These are phyloP conservation scores for Eristalis intricaria DNA, from an alignment of 2,888 invertebrate species.

Conservation along the genomic window DNA sequence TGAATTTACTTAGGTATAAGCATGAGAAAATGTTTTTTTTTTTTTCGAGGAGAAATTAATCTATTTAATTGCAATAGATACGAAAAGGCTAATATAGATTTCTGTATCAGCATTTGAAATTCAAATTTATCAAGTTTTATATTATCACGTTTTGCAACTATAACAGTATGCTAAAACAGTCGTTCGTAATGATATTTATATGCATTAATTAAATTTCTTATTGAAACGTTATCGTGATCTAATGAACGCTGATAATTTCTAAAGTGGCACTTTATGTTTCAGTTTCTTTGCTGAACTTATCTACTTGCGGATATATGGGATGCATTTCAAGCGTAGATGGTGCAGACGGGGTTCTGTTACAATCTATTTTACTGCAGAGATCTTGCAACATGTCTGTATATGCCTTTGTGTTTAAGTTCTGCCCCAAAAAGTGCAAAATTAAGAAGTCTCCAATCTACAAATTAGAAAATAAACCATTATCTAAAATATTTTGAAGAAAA, in stretches of 20 bases:
- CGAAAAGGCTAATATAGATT: neutral
- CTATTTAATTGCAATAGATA: neutral
- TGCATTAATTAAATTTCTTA: neutral
- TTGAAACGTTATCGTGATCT: neutral
- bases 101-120: neutral
- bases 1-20: neutral
- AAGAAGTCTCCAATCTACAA: constrained; percentile 93
- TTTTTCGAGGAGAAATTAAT: neutral
- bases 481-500: neutral
- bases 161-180: constrained; percentile 14
- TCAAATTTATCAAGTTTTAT: neutral
- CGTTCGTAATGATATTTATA: constrained; percentile 34
- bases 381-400: constrained; percentile 92
- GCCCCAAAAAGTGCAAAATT: constrained; percentile 90
- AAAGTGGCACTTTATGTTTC: constrained; percentile 85
- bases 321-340: constrained; percentile 94
- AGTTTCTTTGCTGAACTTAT: constrained; percentile 90
- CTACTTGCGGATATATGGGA: constrained; percentile 91
- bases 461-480: constrained; percentile 30
- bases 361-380: constrained; percentile 82
- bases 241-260: neutral
- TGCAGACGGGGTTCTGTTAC: constrained; percentile 90
- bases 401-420: constrained; percentile 91
- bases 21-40: neutral
- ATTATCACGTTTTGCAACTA: neutral